Base-by-base conservation (phyloP, 2,888 invertebrate genomes). In the Drosophila paranaensis region DNA sequence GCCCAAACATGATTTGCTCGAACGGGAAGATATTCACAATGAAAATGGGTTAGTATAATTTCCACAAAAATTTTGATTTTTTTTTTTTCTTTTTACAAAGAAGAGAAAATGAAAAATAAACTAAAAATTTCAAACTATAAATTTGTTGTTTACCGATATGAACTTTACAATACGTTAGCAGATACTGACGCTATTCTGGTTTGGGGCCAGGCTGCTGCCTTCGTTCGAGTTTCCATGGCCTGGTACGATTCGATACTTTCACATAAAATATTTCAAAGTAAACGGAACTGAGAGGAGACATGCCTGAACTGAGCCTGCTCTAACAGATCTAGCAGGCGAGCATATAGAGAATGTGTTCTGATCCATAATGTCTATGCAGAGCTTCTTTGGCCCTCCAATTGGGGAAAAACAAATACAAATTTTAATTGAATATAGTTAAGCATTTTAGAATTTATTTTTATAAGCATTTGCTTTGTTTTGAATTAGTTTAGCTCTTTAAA, bases 1-100 rank as follows among this genome's bases (percentile, higher is more conserved):
- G 39, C 14, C 83, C 67, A 58, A 87, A 81, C 91, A 91, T 91
- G 9, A 13, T 25, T 16, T n/a, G n/a, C 8, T 42, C 6, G 4
- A 2, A 8, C 30, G 9, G n/a, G 14, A 25, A 33, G 10, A 0
- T 37, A 16, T 35, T 11, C 1, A 10, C 8, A 13, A 20, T 4
- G 14, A 30, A 9, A 40, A 48, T 39, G 74, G 58, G n/a, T 20
- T 20, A 20, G 20, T 20, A 2, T 20, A 20, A 20, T 20, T 46
- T 69, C 50, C 20, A 48, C 54, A 6, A 20, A 37, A 53, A 42
- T 45, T 45, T 45, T 25, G 20, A 11, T 48, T 65, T 30, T 46
- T 61, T 30, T 46, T 61, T 40, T 66, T 25, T 25, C 45, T 11
- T 37, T 25, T 20, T 14, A 11, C n/a, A 45, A 61, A 60, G 10